Conservation (phyloP, 64 coral and sea anemone species). For the Cladopsammia gracilis region DNA sequence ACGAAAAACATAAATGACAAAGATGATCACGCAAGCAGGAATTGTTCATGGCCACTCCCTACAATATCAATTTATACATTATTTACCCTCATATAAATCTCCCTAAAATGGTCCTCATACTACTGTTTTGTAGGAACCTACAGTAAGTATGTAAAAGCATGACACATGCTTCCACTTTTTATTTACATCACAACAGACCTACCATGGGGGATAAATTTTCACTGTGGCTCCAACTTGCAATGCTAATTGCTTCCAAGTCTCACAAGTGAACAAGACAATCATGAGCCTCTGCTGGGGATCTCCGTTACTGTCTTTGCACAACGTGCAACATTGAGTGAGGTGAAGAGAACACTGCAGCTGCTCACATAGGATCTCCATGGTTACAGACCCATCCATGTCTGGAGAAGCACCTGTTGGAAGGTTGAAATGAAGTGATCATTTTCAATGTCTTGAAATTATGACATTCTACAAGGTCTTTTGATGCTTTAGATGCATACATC, state of each 20-base stretch:
- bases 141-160: no score
- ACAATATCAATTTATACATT: no score
- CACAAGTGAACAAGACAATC: conserved; percentile 67
- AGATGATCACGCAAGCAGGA: no score
- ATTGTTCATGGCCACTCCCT: no score
- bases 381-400: neutral
- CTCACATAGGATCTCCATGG: conserved; percentile 66
- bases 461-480: no score
- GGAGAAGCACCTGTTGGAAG: neutral
- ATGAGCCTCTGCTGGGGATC: conserved; percentile 13
- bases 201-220: conserved; percentile 91
- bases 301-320: neutral
- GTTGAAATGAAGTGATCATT: neutral
- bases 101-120: no score
- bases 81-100: no score
- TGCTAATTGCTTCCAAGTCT: conserved; percentile 77
- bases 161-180: neutral
- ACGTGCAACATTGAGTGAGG: conserved; percentile 68
- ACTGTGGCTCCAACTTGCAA: conserved; percentile 56
- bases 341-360: conserved; percentile 61
- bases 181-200: neutral
- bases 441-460: no score
- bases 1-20: no score
- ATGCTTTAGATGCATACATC: neutral
- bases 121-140: neutral